Evolutionary conservation across 2,888 invertebrate genomes (phyloP), one percentile per base, ranked within the genome.

Genomic region (Trypoxylon attenuatum): DNA sequence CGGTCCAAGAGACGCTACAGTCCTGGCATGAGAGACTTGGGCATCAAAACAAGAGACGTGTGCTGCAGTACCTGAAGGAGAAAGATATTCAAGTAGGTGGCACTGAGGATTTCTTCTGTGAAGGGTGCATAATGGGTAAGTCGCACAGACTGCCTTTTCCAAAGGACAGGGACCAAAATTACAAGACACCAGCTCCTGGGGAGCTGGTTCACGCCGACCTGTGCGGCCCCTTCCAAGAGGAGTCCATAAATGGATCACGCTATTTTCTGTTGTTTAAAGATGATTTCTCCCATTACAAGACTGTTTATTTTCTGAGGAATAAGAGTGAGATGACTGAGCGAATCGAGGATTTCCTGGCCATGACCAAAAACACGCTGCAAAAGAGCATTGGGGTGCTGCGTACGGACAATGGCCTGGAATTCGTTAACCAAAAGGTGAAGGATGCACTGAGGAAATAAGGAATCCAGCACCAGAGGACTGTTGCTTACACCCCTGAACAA

Each of bases 221-320:
- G 22, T n/a, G n/a, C n/a, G n/a, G n/a, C n/a, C n/a, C n/a, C n/a
- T n/a, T n/a, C n/a, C n/a, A n/a, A n/a, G n/a, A 64, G 58, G 42
- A 54, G 64, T 4, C 64, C 61, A 1, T 45, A 39, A 51, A 53
- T 25, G 56, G 61, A 1, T 60, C 60, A 2, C 46, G 58, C 2
- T 69, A 62, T 54, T 65, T 67, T 47, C n/a, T 70, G 6, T 19
- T 64, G 19, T 61, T 67, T 1, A 67, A 72, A 50, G 67, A 69
- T 47, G 69, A 63, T 57, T 53, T 41, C 38, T 67, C 70, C 27
- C 38, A 15, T 38, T 62, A 43, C 18, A 58, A 61, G 18, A 49
- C 50, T 19, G 45, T 73, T 0, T 65, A 61, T 47, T 68, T 60
- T 52, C 23, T 70, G 0, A 65, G 63, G 39, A 10, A 25, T 19